Conservation (phyloP, 1,140 invertebrate genomes). For the Drosophila rhopaloa region DNA sequence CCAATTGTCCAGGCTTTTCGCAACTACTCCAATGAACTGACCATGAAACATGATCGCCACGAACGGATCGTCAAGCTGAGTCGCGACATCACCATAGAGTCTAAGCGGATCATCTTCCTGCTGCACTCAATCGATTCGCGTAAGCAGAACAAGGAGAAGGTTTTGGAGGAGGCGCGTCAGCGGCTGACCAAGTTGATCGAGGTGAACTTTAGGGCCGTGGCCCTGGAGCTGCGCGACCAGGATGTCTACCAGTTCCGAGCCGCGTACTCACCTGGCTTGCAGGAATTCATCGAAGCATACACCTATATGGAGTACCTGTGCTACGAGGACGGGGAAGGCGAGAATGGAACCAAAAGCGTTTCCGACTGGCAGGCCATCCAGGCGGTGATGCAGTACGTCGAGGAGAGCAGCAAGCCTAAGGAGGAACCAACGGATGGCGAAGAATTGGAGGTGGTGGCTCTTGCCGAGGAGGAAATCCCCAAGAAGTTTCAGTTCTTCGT, state of each 20-base stretch:
- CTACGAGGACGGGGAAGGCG: conserved; percentile 54
- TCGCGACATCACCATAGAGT: conserved; percentile 96
- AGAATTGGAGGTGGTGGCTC: conserved; percentile 21
- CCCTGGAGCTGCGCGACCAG: conserved; percentile 89
- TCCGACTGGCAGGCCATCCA: conserved; percentile 77
- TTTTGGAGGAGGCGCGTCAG: conserved; percentile 88
- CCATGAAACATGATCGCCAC: conserved; percentile 92
- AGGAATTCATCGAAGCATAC: conserved; percentile 95
- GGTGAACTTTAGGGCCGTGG: conserved; percentile 88
- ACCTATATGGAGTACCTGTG: conserved; percentile 90
- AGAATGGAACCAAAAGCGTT: conserved; percentile 38
- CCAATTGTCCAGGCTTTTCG: conserved; percentile 89
- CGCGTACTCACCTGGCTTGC: conserved; percentile 91
- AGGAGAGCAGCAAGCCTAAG: conserved; percentile 1
- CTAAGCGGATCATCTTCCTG: conserved; percentile 95
- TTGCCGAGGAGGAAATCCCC: conserved; percentile 10
- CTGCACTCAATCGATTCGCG: conserved; percentile 90
- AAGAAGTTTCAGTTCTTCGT: conserved; percentile 71
- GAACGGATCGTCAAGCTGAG: conserved; percentile 92
- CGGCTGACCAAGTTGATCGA: conserved; percentile 87
- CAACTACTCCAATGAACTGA: conserved; percentile 89
- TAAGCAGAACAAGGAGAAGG: conserved; percentile 86
- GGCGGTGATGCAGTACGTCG: conserved; percentile 68
- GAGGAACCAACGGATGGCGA: neutral
- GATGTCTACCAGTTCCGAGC: conserved; percentile 91